Conservation (phyloP, 2,797 vertebrate genomes). For the Lagothrix lagotricha region DNA sequence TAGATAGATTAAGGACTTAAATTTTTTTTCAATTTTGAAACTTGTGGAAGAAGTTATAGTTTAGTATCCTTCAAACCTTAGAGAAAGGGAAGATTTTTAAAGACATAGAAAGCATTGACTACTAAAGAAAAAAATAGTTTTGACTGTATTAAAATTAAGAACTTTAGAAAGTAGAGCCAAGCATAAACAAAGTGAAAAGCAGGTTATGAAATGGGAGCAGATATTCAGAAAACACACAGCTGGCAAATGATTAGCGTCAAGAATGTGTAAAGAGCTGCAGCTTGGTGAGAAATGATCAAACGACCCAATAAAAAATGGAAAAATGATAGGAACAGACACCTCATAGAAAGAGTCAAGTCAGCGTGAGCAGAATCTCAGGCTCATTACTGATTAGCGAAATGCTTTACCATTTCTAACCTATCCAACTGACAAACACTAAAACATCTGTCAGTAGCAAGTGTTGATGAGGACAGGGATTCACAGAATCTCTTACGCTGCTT, state of each 20-base stretch:
- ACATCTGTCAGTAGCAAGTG: neutral
- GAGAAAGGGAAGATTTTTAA: neutral
- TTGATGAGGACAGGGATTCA: neutral
- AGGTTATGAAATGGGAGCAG: neutral
- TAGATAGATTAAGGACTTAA: neutral
- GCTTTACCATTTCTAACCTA: neutral
- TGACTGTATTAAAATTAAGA: neutral
- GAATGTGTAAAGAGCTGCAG: neutral
- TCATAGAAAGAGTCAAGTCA: neutral
- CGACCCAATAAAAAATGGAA: neutral
- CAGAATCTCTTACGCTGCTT: neutral
- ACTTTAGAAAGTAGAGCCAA: neutral
- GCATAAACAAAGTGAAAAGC: neutral
- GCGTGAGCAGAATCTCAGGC: neutral
- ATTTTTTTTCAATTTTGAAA: neutral
- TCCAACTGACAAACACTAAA: neutral
- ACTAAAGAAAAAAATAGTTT: neutral
- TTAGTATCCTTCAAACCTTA: neutral
- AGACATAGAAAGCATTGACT: neutral
- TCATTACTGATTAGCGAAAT: neutral
- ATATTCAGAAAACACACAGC: neutral
- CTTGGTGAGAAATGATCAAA: neutral
- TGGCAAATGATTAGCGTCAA: neutral
- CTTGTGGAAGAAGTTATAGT: neutral
- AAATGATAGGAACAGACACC: neutral